Evolutionary conservation across 2,888 invertebrate species (phyloP).

Genomic region (Trimorus sp.): DNA sequence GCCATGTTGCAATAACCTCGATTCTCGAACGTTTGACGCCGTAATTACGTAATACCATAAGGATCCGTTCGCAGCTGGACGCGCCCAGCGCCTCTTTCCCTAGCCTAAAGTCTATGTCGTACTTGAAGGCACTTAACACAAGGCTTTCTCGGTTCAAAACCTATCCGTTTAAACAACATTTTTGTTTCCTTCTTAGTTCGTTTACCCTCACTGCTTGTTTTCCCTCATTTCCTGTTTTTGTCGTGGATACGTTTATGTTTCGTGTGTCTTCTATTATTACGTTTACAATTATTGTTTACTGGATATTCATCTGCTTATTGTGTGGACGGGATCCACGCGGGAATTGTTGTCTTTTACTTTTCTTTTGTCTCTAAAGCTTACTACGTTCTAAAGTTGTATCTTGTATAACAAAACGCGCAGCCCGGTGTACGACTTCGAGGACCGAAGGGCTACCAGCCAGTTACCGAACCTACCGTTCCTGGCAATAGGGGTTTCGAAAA

Average conservation of each 20-base stretch:
- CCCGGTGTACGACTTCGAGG: constrained; percentile 38
- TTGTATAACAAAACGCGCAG: constrained; percentile 60
- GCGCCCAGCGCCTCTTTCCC: constrained; percentile 80
- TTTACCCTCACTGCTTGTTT: too few species aligned
- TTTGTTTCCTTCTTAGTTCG: constrained; percentile 12
- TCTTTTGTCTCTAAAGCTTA: constrained; percentile 65
- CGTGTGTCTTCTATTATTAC: constrained; percentile 56
- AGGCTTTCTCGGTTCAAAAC: constrained; percentile 80
- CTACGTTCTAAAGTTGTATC: constrained; percentile 51
- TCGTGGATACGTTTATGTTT: constrained; percentile 68
- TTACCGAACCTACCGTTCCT: too few species aligned
- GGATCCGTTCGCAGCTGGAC: constrained; percentile 77
- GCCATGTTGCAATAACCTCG: constrained; percentile 57
- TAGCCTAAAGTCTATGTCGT: constrained; percentile 81
- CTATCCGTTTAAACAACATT: constrained; percentile 71
- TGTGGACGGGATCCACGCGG: constrained; percentile 63
- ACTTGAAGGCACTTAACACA: constrained; percentile 82
- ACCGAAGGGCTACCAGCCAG: not conserved
- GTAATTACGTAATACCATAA: constrained; percentile 76
- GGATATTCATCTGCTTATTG: constrained; percentile 45
- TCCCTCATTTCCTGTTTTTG: constrained; percentile 62
- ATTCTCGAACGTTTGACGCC: constrained; percentile 67
- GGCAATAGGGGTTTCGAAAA: too few species aligned
- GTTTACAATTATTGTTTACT: constrained; percentile 30
- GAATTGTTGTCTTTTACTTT: constrained; percentile 48